Conservation (phyloP, 53 echinoderm and acorn worm species). For the Hippasteria phrygiana region DNA sequence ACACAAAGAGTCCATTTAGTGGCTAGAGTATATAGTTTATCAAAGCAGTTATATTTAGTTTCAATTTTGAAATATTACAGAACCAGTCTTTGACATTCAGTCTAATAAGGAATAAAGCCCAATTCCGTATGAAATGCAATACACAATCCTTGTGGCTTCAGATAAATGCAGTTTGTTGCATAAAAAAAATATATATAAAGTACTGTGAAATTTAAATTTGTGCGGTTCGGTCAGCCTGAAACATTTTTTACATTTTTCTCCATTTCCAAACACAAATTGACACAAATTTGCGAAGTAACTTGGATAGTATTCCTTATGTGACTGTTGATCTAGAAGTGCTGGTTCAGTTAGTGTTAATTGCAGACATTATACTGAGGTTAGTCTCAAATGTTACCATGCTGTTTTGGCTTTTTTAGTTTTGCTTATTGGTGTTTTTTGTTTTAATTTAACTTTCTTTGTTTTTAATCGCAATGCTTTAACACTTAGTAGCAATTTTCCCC, state of each 20-base stretch:
- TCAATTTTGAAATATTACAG: conserved; percentile 50
- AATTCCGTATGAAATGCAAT: too few species aligned
- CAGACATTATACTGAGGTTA: not conserved
- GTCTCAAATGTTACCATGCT: not conserved
- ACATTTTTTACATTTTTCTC: too few species aligned
- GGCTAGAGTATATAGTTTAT: conserved; percentile 51
- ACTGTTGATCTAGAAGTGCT: not conserved
- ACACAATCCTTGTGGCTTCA: too few species aligned
- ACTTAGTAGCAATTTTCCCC: not conserved
- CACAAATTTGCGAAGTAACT: not conserved
- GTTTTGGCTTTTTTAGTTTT: conserved; percentile 17
- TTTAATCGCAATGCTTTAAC: conserved; percentile 22
- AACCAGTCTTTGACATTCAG: conserved; percentile 7
- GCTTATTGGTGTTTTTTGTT: conserved; percentile 26
- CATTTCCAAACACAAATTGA: not conserved
- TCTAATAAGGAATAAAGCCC: not conserved
- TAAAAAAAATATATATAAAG: too few species aligned
- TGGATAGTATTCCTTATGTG: not conserved
- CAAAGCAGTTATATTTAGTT: conserved; percentile 53
- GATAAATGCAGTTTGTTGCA: too few species aligned
- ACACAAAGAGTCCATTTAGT: not conserved
- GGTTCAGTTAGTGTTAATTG: not conserved
- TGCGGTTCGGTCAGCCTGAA: too few species aligned
- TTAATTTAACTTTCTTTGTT: conserved; percentile 14
- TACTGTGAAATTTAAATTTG: too few species aligned